A percentile compares a stretch with the other conserved stretches of the same genome.
These are phyloP conservation scores for Drosophila yooni DNA, from an alignment of 2,888 invertebrate genomes.

Conservation along the genomic window DNA sequence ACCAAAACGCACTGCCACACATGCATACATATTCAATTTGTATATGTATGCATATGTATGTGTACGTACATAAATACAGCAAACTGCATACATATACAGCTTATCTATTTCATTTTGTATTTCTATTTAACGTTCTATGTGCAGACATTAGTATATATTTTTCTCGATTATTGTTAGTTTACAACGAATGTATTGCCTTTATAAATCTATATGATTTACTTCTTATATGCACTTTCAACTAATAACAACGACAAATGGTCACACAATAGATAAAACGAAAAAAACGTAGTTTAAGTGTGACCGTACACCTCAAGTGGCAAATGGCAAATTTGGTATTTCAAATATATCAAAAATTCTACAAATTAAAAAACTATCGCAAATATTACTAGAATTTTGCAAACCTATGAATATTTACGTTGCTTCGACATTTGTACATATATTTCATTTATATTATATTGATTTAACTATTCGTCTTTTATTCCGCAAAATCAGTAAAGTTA, in stretches of 20 bases:
- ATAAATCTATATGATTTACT: slow-evolving; percentile 36
- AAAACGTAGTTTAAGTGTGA: slow-evolving; percentile 46
- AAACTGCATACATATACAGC: slow-evolving; percentile 62
- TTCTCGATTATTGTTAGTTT: slow-evolving; percentile 27
- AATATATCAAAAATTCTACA: slow-evolving; percentile 15
- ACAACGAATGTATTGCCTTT: slow-evolving; percentile 35
- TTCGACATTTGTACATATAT: background rate
- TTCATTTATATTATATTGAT: background rate
- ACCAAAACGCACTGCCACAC: slow-evolving; percentile 59
- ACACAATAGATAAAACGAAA: slow-evolving; percentile 63
- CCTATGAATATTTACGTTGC: background rate
- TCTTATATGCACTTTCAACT: slow-evolving; percentile 60
- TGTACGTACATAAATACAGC: slow-evolving; percentile 62
- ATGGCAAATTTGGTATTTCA: slow-evolving; percentile 20
- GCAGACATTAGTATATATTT: slow-evolving; percentile 43
- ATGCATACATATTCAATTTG: slow-evolving; percentile 46
- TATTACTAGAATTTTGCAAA: background rate
- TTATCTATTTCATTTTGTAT: slow-evolving; percentile 54
- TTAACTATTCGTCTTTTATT: background rate
- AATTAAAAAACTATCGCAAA: background rate
- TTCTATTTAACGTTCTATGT: slow-evolving; percentile 34
- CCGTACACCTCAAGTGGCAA: slow-evolving; percentile 15
- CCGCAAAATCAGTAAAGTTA: background rate
- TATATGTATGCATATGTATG: slow-evolving; percentile 51
- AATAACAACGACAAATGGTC: slow-evolving; percentile 65